A percentile compares a stretch with the other conserved stretches of the same genome.
These are phyloP conservation scores for Phaedon cochleariae DNA, from an alignment of 2,888 invertebrate species.

Conservation along the genomic window DNA sequence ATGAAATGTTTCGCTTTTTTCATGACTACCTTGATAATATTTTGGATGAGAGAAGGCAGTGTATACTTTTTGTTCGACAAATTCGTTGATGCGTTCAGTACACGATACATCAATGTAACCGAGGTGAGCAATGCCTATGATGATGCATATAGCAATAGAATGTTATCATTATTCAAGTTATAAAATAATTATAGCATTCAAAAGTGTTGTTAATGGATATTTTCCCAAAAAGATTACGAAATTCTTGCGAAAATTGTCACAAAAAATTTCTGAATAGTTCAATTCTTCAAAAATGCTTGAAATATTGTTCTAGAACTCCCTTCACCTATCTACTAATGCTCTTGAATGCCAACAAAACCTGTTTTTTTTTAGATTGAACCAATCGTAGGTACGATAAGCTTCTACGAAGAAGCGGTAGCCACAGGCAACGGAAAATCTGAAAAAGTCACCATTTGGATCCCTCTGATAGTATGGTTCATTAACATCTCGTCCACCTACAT, in stretches of 20 bases:
- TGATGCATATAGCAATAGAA: neutral
- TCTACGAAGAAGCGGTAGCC: slow-evolving; percentile 47
- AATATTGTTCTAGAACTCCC: too few species aligned
- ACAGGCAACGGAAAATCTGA: slow-evolving; percentile 38
- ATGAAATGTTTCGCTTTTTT: slow-evolving; percentile 83
- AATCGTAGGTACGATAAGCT: slow-evolving; percentile 53
- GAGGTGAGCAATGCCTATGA: slow-evolving; percentile 64
- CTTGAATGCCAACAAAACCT: neutral
- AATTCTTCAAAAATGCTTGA: too few species aligned
- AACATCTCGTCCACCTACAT: slow-evolving; percentile 75
- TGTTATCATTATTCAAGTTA: neutral
- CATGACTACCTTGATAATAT: slow-evolving; percentile 67
- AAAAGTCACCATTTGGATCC: slow-evolving; percentile 58
- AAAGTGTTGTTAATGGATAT: too few species aligned
- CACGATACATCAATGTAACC: slow-evolving; percentile 65
- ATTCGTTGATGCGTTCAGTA: slow-evolving; percentile 63
- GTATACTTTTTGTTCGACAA: slow-evolving; percentile 64
- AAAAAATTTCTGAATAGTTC: too few species aligned
- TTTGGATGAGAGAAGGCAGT: slow-evolving; percentile 63
- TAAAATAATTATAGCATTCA: too few species aligned
- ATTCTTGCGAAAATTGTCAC: too few species aligned
- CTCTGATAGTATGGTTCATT: slow-evolving; percentile 70
- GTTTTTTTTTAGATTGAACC: slow-evolving; percentile 62
- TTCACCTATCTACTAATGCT: too few species aligned
- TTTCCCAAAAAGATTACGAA: too few species aligned